Evolutionary conservation across 1,140 invertebrate species (phyloP).

Genomic region (Pteromalus puparum): DNA sequence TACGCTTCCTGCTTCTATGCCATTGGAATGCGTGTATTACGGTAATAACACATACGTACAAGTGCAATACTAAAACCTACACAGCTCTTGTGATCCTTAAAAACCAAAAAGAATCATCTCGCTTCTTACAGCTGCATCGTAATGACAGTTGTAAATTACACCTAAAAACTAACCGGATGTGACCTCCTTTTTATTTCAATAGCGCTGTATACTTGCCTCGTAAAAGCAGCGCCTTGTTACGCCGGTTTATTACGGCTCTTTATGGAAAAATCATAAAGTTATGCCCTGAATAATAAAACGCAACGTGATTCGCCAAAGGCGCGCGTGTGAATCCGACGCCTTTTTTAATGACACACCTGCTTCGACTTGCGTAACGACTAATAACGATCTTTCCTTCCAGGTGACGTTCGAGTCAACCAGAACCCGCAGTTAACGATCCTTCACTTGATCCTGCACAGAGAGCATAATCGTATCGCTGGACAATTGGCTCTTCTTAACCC

Average conservation of each 20-base stretch:
- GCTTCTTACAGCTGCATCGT: too few species aligned
- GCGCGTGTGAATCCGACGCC: not conserved
- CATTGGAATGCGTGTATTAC: too few species aligned
- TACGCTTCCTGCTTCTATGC: too few species aligned
- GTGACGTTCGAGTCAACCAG: slow-evolving; percentile 92
- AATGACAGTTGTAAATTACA: not conserved
- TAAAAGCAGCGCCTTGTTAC: slow-evolving; percentile 50
- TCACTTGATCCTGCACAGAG: slow-evolving; percentile 89
- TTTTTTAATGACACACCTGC: not conserved
- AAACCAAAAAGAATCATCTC: not conserved
- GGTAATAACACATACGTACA: too few species aligned
- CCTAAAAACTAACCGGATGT: not conserved
- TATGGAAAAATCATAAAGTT: slow-evolving; percentile 30
- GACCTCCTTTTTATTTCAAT: slow-evolving; percentile 31
- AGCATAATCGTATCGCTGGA: slow-evolving; percentile 93
- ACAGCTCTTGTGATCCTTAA: too few species aligned
- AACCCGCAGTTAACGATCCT: slow-evolving; percentile 87
- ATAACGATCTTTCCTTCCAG: slow-evolving; percentile 67
- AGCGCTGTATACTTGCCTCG: slow-evolving; percentile 23
- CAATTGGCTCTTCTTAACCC: slow-evolving; percentile 85
- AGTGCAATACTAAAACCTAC: too few species aligned
- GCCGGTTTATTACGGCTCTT: slow-evolving; percentile 15
- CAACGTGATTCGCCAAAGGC: slow-evolving; percentile 25
- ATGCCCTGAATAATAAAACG: slow-evolving; percentile 5
- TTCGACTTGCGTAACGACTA: too few species aligned